Evolutionary conservation across 2,797 vertebrate genomes (phyloP), one percentile per base, ranked within the genome.

Genomic region (Eleutherodactylus coqui): DNA sequence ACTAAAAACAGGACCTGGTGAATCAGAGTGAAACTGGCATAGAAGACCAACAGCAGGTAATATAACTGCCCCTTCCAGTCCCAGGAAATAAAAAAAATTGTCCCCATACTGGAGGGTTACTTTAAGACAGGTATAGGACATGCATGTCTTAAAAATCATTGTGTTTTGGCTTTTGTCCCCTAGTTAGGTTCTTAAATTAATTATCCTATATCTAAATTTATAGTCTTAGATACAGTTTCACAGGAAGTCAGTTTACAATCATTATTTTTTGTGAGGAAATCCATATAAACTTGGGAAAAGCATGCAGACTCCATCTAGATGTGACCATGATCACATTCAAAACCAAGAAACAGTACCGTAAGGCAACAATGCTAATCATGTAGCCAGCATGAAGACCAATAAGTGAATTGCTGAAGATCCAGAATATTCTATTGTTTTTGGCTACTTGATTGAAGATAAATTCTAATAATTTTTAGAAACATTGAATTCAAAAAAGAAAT

Each of bases 401-500:
- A 10, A 4, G 19, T 72, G 24, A 13, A 43, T 45, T 16, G 11
- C 43, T 43, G 5, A 72, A 43, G 27, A 14, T 67, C n/a, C 19
- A 45, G 3, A 49, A 21, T 38, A 36, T 36, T 24, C 9, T 36
- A 36, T 62, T 45, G 67, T 36, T 49, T 62, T 34, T 47, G n/a
- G 58, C 14, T 9, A 69, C 60, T 67, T 73, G 34, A 58, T 72
- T 21, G 41, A 73, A 53, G 10, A 64, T 77, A 69, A 58, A n/a
- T 29, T 14, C 64, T 32, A 24, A 38, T 79, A 11, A 72, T 58
- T 53, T 79, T 41, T 58, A 36, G 14, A 32, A 55, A 16, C 47
- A 72, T 70, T 70, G 5, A 51, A 58, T 85, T 78, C 0, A 78
- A 85, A 24, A n/a, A 79, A 79, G n/a, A 79, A 79, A 85, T 85